Evolutionary conservation across 2,888 invertebrate genomes (phyloP).

Genomic region (Aquatica leii): DNA sequence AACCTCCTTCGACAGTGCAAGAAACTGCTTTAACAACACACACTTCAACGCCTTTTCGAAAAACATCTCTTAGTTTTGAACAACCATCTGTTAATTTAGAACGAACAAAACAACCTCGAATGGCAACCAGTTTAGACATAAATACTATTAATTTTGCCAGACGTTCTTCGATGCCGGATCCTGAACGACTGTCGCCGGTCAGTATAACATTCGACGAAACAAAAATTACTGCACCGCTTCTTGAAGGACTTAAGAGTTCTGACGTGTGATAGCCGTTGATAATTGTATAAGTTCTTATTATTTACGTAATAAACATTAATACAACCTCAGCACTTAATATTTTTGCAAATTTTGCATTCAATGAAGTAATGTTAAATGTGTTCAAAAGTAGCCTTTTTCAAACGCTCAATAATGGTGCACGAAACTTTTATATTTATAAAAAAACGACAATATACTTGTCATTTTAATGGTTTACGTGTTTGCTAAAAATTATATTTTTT

Average conservation of each 20-base stretch:
- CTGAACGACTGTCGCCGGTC: slow-evolving; percentile 42
- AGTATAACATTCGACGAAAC: slow-evolving; percentile 56
- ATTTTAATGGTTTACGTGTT: too few species aligned
- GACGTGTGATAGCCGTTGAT: slow-evolving; percentile 52
- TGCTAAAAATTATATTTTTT: too few species aligned
- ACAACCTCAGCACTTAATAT: neutral
- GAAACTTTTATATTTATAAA: slow-evolving; percentile 4
- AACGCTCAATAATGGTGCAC: slow-evolving; percentile 17
- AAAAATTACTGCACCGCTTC: slow-evolving; percentile 55
- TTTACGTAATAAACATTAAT: neutral
- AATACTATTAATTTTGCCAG: slow-evolving; percentile 47
- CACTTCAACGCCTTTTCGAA: slow-evolving; percentile 43
- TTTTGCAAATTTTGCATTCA: slow-evolving; percentile 1
- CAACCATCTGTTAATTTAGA: slow-evolving; percentile 46
- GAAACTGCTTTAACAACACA: slow-evolving; percentile 28
- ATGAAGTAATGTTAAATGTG: slow-evolving; percentile 21
- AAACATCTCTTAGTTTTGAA: slow-evolving; percentile 57
- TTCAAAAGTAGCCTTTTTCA: slow-evolving; percentile 17
- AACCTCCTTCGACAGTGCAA: slow-evolving; percentile 36
- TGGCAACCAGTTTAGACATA: slow-evolving; percentile 55
- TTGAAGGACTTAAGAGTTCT: slow-evolving; percentile 57
- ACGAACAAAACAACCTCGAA: slow-evolving; percentile 51
- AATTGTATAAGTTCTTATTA: neutral
- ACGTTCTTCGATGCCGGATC: slow-evolving; percentile 48
- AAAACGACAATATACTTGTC: too few species aligned